Evolutionary conservation across 2,797 vertebrate species (phyloP).

Genomic region (Manis crassicaudata): DNA sequence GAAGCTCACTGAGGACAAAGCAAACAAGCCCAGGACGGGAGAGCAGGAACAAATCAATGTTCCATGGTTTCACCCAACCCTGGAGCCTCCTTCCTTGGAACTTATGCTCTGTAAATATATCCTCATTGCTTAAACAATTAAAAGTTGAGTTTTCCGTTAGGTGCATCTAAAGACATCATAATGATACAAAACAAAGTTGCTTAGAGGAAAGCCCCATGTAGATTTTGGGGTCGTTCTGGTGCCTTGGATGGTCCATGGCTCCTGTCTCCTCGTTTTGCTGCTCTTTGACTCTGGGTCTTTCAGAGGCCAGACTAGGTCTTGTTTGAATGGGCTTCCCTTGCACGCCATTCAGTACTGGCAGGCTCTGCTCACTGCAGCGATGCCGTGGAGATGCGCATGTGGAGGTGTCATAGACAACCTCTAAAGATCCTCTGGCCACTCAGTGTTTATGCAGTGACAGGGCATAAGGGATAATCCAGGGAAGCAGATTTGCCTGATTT

Average conservation of each 20-base stretch:
- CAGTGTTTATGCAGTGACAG: not conserved
- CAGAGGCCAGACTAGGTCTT: not conserved
- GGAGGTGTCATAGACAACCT: not conserved
- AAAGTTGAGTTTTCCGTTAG: not conserved
- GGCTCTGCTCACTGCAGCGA: not conserved
- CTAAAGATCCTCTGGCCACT: not conserved
- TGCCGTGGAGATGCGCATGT: not conserved
- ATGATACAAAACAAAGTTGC: not conserved
- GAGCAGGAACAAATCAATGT: not conserved
- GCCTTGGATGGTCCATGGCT: accelerated
- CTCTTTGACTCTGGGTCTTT: not conserved
- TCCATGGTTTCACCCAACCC: not conserved
- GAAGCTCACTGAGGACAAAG: not conserved
- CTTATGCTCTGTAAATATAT: not conserved
- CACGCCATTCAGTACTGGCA: not conserved
- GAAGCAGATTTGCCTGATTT: not conserved
- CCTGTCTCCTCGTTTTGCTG: not conserved
- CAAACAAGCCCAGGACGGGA: not conserved
- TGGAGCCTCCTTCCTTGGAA: not conserved
- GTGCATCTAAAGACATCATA: not conserved
- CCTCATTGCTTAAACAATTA: not conserved
- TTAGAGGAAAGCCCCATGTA: not conserved
- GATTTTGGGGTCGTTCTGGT: not conserved
- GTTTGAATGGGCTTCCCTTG: not conserved
- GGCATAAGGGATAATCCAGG: not conserved